Percentiles rank a stretch among this genome's conserved stretches.
phyloP scores from a whole-genome alignment of 2,797 vertebrate species.

The Liasis olivaceus region DNA sequence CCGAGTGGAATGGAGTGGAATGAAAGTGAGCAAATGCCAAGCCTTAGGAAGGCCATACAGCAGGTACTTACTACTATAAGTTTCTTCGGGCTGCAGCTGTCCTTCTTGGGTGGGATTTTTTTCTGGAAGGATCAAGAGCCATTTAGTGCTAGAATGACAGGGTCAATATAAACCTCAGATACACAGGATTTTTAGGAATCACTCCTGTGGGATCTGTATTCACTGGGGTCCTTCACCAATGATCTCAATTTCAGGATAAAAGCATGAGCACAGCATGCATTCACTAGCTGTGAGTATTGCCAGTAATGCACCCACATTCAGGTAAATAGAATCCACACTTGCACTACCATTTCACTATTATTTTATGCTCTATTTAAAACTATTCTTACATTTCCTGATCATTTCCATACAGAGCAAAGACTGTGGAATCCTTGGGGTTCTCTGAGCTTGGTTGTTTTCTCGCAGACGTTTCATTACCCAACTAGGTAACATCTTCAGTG shows the following conservation, averaged over 20 bases:
- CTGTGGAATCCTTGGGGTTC: too few species aligned
- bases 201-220: background rate
- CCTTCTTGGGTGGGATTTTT: conserved; percentile 22
- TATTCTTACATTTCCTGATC: background rate
- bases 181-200: conserved; percentile 40
- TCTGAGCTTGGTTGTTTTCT: too few species aligned
- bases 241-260: background rate
- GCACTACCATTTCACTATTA: too few species aligned
- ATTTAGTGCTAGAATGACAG: background rate
- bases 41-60: too few species aligned
- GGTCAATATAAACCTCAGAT: conserved; percentile 34
- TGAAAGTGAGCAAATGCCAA: background rate
- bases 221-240: background rate
- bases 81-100: conserved; percentile 8
- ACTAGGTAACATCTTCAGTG: too few species aligned
- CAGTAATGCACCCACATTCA: background rate
- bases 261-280: background rate
- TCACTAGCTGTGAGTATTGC: background rate
- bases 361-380: too few species aligned
- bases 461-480: too few species aligned
- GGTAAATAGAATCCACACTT: too few species aligned
- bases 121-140: conserved; percentile 27
- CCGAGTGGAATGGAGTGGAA: background rate
- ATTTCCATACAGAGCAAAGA: background rate
- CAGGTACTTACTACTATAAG: conserved; percentile 9